phyloP scores from a whole-genome alignment of 2,888 invertebrate species.

The Agapostemon virescens region DNA sequence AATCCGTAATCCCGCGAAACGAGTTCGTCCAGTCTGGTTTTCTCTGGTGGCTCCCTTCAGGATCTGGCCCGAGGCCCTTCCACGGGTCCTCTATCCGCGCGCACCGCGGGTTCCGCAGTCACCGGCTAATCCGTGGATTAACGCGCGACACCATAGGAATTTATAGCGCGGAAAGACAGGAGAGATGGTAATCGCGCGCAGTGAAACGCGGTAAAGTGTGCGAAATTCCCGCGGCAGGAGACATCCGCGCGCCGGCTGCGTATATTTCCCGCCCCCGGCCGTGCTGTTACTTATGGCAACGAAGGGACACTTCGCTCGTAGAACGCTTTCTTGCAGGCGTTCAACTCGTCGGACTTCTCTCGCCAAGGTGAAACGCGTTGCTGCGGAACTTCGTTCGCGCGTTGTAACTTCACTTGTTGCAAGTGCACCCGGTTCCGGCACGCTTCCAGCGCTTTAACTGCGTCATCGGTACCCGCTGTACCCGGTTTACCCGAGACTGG shows the following conservation, averaged over 20 bases:
- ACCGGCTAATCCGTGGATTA: conserved; percentile 66
- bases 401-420: conserved; percentile 37
- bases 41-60: conserved; percentile 15
- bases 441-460: conserved; percentile 6
- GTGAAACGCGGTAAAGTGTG: conserved; percentile 61
- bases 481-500: neutral
- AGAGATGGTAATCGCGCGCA: conserved; percentile 65
- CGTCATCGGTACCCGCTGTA: neutral
- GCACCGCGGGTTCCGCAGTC: conserved; percentile 45
- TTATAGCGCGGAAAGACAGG: conserved; percentile 67
- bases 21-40: conserved; percentile 45
- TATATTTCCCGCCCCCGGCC: conserved; percentile 33
- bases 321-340: conserved; percentile 14
- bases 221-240: conserved; percentile 58
- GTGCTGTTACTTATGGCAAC: conserved; percentile 38
- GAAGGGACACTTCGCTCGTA: conserved; percentile 20
- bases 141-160: conserved; percentile 66
- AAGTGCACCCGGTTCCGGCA: conserved; percentile 8
- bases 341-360: neutral
- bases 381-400: conserved; percentile 3
- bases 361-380: neutral
- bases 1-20: conserved; percentile 63
- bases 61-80: neutral
- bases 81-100: conserved; percentile 26
- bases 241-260: conserved; percentile 28